Evolutionary conservation across 1,140 invertebrate genomes (phyloP), one percentile per base, ranked within the genome.

Genomic region (Potamilus streckersoni): DNA sequence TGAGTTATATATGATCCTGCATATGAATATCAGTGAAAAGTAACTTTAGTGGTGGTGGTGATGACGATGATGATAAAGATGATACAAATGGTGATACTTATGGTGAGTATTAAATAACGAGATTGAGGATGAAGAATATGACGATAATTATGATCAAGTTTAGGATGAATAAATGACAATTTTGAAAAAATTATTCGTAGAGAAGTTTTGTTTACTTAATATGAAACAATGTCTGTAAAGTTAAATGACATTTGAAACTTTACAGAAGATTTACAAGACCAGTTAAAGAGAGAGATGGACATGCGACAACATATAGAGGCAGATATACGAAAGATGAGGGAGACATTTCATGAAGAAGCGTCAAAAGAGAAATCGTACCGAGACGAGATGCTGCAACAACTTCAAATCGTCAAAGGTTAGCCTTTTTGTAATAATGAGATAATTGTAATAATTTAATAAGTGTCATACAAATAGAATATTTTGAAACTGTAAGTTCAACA

Each of bases 381-480:
- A 69, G 89, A 90, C 60, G 88, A 89, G 63, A 86, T 90, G 67
- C 82, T 86, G 0, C 83, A 87, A 79, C 89, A 90, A 66, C 72
- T 90, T 63, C 87, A 90, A 56, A 74, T 88, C 38, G 83, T 90
- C 16, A 80, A 84, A 89, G 88, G 89, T 89, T 69, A 74, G 82
- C 69, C 13, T 59, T 49, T 6, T 8, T 49, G 38, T 49, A 49
- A 49, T 49, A 49, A 49, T 49, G 38, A 0, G 38, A 49, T 49
- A 49, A 49, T 49, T 49, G 6, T 49, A 49, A 49, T 49, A 49
- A 57, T 57, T 13, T 23, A 65, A 19, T 60, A n/a, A 38, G 4
- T 67, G 15, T 19, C 20, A 31, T 19, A n/a, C 15, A 57, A 20
- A 16, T 65, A 2, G 62, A n/a, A 23, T 57, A 57, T 15, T 20